These are phyloP conservation scores for Caenorhabditis sp. DNA, from an alignment of 2,888 invertebrate genomes.

Conservation along the genomic window DNA sequence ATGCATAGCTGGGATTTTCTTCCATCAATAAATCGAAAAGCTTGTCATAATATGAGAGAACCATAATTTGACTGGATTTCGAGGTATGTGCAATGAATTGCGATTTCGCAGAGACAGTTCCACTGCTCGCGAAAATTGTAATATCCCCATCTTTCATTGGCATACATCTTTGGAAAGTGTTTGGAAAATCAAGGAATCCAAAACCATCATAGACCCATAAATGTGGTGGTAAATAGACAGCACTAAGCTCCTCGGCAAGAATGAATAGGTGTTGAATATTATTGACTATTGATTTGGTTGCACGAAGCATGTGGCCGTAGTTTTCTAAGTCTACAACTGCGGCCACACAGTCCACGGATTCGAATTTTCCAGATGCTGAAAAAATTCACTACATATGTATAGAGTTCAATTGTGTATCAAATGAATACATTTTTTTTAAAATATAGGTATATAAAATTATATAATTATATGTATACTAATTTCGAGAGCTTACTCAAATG, in stretches of 20 bases:
- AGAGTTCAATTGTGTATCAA: no score
- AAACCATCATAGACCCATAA: slow-evolving; percentile 47
- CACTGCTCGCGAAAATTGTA: slow-evolving; percentile 23
- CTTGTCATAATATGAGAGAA: slow-evolving; percentile 30
- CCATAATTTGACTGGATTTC: slow-evolving; percentile 22
- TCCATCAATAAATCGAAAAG: slow-evolving; percentile 24
- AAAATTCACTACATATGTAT: no score
- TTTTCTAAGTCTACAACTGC: slow-evolving; percentile 44
- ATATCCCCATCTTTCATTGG: slow-evolving; percentile 5
- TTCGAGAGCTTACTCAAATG: no score
- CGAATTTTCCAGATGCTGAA: slow-evolving; percentile 31
- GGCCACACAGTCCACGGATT: slow-evolving; percentile 22
- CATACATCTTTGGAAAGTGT: slow-evolving; percentile 7
- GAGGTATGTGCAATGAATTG: slow-evolving; percentile 34
- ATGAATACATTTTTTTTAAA: no score
- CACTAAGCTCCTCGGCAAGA: slow-evolving; percentile 37
- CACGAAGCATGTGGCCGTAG: slow-evolving; percentile 37
- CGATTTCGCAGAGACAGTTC: slow-evolving; percentile 9
- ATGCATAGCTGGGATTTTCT: no score
- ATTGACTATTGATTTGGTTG: slow-evolving; percentile 10
- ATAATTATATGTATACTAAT: no score
- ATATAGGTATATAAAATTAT: no score
- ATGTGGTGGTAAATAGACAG: slow-evolving; percentile 35
- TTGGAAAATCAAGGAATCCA: slow-evolving; percentile 41
- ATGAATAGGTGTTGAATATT: slow-evolving; percentile 42